These are phyloP conservation scores for Anolis apletophallus DNA, from an alignment of 2,797 vertebrate species.

Conservation along the genomic window DNA sequence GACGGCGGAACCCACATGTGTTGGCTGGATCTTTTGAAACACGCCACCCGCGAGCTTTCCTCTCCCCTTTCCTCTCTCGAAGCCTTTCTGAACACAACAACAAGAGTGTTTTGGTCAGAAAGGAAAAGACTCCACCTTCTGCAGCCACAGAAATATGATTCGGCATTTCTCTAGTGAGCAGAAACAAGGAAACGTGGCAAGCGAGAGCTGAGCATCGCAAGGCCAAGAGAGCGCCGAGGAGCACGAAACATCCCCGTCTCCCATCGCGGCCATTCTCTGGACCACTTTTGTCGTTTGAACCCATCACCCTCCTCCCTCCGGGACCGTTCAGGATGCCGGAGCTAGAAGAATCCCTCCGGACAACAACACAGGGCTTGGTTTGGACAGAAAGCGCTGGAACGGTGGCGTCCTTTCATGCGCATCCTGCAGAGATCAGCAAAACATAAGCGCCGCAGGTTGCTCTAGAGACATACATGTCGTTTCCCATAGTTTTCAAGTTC, in stretches of 20 bases:
- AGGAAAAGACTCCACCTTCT: constrained; percentile 3
- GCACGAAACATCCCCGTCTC: too few species aligned
- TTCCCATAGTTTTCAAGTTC: constrained; percentile 31
- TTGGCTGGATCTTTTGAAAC: not conserved
- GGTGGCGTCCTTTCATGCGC: constrained; percentile 42
- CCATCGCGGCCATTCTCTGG: too few species aligned
- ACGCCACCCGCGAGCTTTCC: too few species aligned
- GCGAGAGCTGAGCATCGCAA: not conserved
- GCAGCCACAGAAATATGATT: not conserved
- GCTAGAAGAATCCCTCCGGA: not conserved
- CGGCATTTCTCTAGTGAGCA: not conserved
- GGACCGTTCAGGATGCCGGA: not conserved
- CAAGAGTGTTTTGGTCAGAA: not conserved
- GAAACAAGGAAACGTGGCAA: constrained; percentile 25
- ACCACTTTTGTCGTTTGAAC: too few species aligned
- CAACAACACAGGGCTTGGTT: constrained; percentile 18
- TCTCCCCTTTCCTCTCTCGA: not conserved
- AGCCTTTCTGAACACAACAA: not conserved
- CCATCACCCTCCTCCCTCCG: too few species aligned
- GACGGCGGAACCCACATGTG: too few species aligned
- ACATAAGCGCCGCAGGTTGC: not conserved
- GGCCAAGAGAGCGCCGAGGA: not conserved
- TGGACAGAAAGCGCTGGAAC: constrained; percentile 57
- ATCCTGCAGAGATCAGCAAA: constrained; percentile 44
- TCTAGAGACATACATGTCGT: not conserved